These are phyloP conservation scores for Zaprionus kolodkinae DNA, from an alignment of 1,140 invertebrate genomes.

Conservation along the genomic window DNA sequence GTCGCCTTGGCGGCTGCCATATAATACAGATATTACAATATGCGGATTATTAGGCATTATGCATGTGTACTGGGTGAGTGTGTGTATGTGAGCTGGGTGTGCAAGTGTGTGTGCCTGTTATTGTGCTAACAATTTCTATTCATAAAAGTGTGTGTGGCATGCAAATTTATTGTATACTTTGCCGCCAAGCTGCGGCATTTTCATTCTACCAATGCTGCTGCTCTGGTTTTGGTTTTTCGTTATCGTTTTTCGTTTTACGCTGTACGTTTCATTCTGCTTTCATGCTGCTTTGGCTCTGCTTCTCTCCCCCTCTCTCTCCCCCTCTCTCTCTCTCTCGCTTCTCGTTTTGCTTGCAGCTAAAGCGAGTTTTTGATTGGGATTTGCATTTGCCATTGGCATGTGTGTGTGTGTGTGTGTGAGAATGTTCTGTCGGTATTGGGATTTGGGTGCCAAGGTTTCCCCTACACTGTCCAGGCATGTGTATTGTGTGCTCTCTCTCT, in stretches of 20 bases:
- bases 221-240: neutral
- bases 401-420: slow-evolving; percentile 28
- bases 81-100: slow-evolving; percentile 11
- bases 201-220: slow-evolving; percentile 30
- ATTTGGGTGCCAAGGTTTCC: slow-evolving; percentile 74
- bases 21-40: slow-evolving; percentile 81
- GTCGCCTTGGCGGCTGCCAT: slow-evolving; percentile 42
- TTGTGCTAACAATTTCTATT: slow-evolving; percentile 81
- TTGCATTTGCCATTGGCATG: slow-evolving; percentile 63
- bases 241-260: slow-evolving; percentile 1
- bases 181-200: slow-evolving; percentile 73
- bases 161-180: slow-evolving; percentile 81
- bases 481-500: slow-evolving; percentile 1
- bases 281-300: too few species aligned
- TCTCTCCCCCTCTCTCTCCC: too few species aligned
- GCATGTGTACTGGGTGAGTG: slow-evolving; percentile 43
- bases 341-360: slow-evolving; percentile 28
- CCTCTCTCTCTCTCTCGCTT: neutral
- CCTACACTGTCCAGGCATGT: slow-evolving; percentile 6
- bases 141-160: slow-evolving; percentile 72
- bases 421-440: slow-evolving; percentile 27
- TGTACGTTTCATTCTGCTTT: slow-evolving; percentile 10
- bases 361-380: slow-evolving; percentile 72
- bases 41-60: slow-evolving; percentile 83
- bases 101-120: slow-evolving; percentile 42